Evolutionary conservation across 2,797 vertebrate species (phyloP).

Genomic region (Sebastiscus tertius): DNA sequence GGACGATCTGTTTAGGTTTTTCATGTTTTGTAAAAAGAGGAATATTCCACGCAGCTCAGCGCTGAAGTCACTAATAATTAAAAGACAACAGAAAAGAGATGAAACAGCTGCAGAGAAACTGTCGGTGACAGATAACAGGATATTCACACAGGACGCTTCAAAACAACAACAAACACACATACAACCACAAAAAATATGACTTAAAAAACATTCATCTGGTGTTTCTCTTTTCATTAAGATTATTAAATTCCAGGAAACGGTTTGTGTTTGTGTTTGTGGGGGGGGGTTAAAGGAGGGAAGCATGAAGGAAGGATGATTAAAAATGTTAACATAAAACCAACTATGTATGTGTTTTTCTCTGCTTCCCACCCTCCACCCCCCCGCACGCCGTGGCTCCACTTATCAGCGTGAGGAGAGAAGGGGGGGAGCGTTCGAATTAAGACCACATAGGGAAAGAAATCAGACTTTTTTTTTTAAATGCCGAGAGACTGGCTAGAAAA

Average conservation of each 20-base stretch:
- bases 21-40: conserved; percentile 8
- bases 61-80: conserved; percentile 50
- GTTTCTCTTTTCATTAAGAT: conserved; percentile 69
- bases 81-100: conserved; percentile 55
- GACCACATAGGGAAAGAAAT: conserved; percentile 88
- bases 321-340: conserved; percentile 80
- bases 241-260: conserved; percentile 67
- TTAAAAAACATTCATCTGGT: conserved; percentile 38
- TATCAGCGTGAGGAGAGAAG: conserved; percentile 70
- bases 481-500: conserved; percentile 93
- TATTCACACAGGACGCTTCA: conserved; percentile 11
- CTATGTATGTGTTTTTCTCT: conserved; percentile 69
- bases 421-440: conserved; percentile 74
- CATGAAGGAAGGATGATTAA: conserved; percentile 77
- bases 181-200: background rate
- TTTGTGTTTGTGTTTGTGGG: conserved; percentile 27
- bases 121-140: conserved; percentile 73
- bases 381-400: conserved; percentile 77
- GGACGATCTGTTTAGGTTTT: conserved; percentile 6
- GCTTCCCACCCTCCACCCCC: conserved; percentile 36
- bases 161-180: conserved; percentile 32
- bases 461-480: conserved; percentile 88
- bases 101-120: conserved; percentile 64
- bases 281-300: conserved; percentile 13
- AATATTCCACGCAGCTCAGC: background rate